These are phyloP conservation scores for Cephus spinipes DNA, from an alignment of 2,888 invertebrate genomes.

Conservation along the genomic window DNA sequence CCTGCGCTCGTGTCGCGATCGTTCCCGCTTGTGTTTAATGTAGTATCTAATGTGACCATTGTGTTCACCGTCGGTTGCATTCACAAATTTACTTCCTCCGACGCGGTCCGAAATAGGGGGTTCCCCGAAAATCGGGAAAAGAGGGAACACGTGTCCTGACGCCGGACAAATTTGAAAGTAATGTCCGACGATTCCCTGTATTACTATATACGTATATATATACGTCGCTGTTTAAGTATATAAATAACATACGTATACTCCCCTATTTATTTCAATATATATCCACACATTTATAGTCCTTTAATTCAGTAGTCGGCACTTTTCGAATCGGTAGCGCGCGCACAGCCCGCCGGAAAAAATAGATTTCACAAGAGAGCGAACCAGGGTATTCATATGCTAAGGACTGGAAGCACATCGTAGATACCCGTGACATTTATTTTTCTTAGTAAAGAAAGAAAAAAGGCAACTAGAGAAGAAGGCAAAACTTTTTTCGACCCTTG, in stretches of 20 bases:
- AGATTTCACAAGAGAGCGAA: not conserved
- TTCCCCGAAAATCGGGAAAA: slow-evolving; percentile 18
- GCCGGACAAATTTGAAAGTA: not conserved
- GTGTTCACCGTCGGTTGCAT: slow-evolving; percentile 54
- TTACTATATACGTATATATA: not conserved
- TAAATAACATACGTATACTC: no score
- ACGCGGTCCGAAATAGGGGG: slow-evolving; percentile 9
- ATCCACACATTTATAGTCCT: not conserved
- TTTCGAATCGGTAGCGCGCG: not conserved
- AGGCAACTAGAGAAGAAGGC: not conserved
- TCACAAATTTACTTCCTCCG: slow-evolving; percentile 61
- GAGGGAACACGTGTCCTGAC: slow-evolving; percentile 14
- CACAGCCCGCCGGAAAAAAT: not conserved
- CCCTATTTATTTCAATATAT: not conserved
- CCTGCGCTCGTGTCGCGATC: slow-evolving; percentile 26
- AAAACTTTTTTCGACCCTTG: not conserved
- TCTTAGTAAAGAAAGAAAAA: not conserved
- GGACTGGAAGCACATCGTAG: not conserved
- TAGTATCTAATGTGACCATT: slow-evolving; percentile 65
- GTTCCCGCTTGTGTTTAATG: slow-evolving; percentile 56
- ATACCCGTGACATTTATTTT: not conserved
- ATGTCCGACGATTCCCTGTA: not conserved
- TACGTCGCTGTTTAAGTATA: not conserved
- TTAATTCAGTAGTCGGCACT: not conserved
- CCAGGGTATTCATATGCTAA: not conserved